These are phyloP conservation scores for Chironomus tentans DNA, from an alignment of 2,888 invertebrate genomes.

Conservation along the genomic window DNA sequence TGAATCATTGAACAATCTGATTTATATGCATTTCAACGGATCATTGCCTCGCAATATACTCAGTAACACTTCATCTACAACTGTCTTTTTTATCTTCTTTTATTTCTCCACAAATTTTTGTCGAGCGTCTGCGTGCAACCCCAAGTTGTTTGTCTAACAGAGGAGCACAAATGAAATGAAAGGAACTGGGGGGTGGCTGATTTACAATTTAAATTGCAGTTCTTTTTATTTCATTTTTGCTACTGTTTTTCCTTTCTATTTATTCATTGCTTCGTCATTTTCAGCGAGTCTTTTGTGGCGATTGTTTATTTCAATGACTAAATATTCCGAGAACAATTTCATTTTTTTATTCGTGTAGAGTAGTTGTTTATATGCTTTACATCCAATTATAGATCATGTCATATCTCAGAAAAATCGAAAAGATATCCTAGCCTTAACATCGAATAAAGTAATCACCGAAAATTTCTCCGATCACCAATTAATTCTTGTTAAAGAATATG, in stretches of 20 bases:
- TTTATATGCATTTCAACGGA: not conserved
- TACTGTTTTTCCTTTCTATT: not conserved
- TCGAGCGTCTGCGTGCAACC: not conserved
- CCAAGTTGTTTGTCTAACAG: not conserved
- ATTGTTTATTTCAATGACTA: not conserved
- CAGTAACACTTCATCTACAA: not conserved
- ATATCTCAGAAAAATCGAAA: no score
- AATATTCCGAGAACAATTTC: not conserved
- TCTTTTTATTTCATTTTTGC: not conserved
- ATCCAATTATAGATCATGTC: no score
- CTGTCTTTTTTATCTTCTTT: not conserved
- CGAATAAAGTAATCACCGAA: no score
- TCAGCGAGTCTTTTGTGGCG: not conserved
- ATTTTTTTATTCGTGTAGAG: not conserved
- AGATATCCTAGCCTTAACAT: no score
- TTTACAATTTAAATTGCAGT: conserved; percentile 1
- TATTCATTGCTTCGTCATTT: not conserved
- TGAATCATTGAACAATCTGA: not conserved
- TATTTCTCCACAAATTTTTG: no score
- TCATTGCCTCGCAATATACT: not conserved
- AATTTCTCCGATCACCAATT: no score
- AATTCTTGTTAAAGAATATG: no score
- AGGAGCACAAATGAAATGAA: not conserved
- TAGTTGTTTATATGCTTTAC: not conserved
- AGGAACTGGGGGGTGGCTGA: not conserved